phyloP scores from a whole-genome alignment of 2,797 vertebrate species.

The Catostomus latipinnis region DNA sequence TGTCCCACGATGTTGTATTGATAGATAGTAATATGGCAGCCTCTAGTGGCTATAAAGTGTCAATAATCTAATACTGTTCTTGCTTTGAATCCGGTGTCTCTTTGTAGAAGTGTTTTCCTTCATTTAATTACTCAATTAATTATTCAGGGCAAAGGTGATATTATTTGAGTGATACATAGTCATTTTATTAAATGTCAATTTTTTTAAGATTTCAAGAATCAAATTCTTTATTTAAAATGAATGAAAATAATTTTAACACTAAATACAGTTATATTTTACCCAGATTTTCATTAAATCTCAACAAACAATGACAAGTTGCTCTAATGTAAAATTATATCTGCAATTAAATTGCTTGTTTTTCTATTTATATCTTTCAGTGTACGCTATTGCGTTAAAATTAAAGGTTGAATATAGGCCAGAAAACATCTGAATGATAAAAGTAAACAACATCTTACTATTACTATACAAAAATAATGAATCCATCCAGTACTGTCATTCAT shows the following conservation, averaged over 20 bases:
- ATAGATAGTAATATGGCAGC: constrained; percentile 11
- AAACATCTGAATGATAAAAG: background rate
- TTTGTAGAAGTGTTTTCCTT: no score
- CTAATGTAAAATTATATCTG: background rate
- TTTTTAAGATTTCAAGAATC: background rate
- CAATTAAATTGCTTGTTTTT: background rate
- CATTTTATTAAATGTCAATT: no score
- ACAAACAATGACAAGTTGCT: background rate
- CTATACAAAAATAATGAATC: background rate
- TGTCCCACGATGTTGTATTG: background rate
- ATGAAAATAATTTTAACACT: constrained; percentile 2
- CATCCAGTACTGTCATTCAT: background rate
- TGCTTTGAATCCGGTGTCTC: no score
- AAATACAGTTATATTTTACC: background rate
- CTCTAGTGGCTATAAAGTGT: constrained; percentile 30
- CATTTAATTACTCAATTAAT: no score
- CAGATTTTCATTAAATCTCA: background rate
- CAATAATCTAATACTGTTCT: background rate
- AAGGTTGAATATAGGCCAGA: background rate
- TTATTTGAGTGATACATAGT: no score
- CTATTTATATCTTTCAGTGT: constrained; percentile 10
- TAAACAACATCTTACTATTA: background rate
- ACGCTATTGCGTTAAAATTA: background rate
- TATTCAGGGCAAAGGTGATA: no score
- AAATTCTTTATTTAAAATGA: background rate